Evolutionary conservation across 2,888 invertebrate genomes (phyloP), one percentile per base, ranked within the genome.

Genomic region (Dilophus febrilis): DNA sequence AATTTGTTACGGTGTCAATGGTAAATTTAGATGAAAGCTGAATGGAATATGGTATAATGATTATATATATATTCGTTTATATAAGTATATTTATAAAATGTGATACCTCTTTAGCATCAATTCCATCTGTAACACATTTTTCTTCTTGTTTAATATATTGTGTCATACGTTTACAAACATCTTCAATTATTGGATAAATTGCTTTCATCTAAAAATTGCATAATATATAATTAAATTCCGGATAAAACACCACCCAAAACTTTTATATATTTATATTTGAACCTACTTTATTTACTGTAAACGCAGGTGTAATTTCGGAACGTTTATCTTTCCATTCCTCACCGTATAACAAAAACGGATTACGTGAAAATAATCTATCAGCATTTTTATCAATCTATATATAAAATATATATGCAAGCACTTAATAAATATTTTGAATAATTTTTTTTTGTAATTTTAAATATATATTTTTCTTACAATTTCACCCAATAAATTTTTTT

Each of bases 241-340:
- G 8, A 22, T 8, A 6, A 22, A 22, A 22, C 8, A 22, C 8
- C 49, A 46, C n/a, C 4, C 8, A 8, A 6, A 22, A 4, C 5
- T 22, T 6, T 4, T 4, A 22, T 22, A 22, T 22, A 8, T 22
- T 22, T 22, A 4, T 22, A 4, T 6, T 6, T 22, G 4, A 22
- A 6, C 8, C 4, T 54, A 66, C 65, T 42, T 68, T 66, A 31
- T 60, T 62, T 11, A 56, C 51, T 2, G 70, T 67, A 26, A 72
- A 60, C 2, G 64, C 64, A 0, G 68, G 65, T 0, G 68, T 64
- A 13, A 71, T 45, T 46, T 65, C 64, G 2, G 56, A 52, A 5
- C 71, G 56, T 2, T 63, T 51, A 2, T 55, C 52, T 42, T 66
- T 66, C 71, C 72, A 69, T 45, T 59, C 51, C 11, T 61, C 54